Conservation (phyloP, 2,888 invertebrate species). For the Gastrophysa polygoni region DNA sequence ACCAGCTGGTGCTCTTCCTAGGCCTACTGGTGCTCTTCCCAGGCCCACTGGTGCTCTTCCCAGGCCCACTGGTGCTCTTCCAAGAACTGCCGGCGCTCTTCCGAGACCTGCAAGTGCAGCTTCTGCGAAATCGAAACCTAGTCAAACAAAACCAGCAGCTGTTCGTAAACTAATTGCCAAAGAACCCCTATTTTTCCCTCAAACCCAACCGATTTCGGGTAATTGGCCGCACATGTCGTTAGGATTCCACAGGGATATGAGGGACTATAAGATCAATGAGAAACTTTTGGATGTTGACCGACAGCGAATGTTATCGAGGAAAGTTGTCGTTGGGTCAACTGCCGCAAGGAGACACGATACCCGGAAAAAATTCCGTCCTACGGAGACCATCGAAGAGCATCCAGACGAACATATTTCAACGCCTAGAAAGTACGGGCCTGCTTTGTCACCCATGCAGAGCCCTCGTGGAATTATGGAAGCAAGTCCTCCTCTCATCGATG, state of each 20-base stretch:
- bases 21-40: neutral
- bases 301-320: neutral
- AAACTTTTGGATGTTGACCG: slow-evolving; percentile 10
- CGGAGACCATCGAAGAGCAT: slow-evolving; percentile 9
- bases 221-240: slow-evolving; percentile 12
- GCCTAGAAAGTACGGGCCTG: slow-evolving; percentile 13
- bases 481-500: neutral
- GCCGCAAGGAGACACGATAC: slow-evolving; percentile 1
- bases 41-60: neutral
- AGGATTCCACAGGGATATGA: neutral
- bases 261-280: slow-evolving; percentile 1
- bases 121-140: neutral
- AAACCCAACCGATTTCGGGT: slow-evolving; percentile 13
- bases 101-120: neutral
- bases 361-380: slow-evolving; percentile 4
- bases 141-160: neutral
- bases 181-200: slow-evolving; percentile 25
- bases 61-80: neutral
- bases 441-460: no score
- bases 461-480: slow-evolving; percentile 2
- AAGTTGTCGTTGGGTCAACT: slow-evolving; percentile 16
- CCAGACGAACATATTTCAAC: slow-evolving; percentile 7
- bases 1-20: neutral
- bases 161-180: slow-evolving; percentile 15
- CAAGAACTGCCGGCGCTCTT: neutral